Conservation (phyloP, 2,888 invertebrate genomes). For the Omphaloscelis lunosa region DNA sequence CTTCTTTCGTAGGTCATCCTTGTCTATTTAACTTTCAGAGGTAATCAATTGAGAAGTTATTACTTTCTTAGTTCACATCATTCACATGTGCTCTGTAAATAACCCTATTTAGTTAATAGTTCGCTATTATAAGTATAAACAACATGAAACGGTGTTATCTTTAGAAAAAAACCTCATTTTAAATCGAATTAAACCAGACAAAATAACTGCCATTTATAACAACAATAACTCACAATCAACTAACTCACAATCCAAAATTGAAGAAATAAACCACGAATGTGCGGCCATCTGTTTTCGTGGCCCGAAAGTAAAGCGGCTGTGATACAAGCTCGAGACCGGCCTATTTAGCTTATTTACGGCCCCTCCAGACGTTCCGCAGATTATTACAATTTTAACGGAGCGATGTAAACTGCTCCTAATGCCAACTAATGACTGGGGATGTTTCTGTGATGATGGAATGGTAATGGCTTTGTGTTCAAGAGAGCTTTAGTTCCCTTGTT, state of each 20-base stretch:
- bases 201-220: not conserved
- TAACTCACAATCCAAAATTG: conserved; percentile 5
- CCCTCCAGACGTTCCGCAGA: conserved; percentile 72
- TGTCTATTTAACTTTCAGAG: not conserved
- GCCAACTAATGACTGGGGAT: conserved; percentile 49
- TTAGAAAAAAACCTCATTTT: not conserved
- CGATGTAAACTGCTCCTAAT: conserved; percentile 57
- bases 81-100: not conserved
- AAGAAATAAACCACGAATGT: conserved; percentile 27
- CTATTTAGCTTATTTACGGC: conserved; percentile 82
- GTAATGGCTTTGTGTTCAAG: conserved; percentile 16
- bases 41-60: not conserved
- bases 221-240: conserved; percentile 6
- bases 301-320: conserved; percentile 44
- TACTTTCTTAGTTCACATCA: too few relatives aligned
- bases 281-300: conserved; percentile 49
- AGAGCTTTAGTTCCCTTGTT: not conserved
- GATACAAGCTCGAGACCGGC: conserved; percentile 70
- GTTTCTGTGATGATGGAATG: conserved; percentile 46
- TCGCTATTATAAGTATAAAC: not conserved
- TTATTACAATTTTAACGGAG: conserved; percentile 67
- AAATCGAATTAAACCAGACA: not conserved
- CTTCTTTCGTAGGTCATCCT: not conserved
- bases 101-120: not conserved
- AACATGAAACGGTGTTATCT: not conserved